phyloP scores from a whole-genome alignment of 2,113 vertebrate species.

The Dolichotis patagonum region DNA sequence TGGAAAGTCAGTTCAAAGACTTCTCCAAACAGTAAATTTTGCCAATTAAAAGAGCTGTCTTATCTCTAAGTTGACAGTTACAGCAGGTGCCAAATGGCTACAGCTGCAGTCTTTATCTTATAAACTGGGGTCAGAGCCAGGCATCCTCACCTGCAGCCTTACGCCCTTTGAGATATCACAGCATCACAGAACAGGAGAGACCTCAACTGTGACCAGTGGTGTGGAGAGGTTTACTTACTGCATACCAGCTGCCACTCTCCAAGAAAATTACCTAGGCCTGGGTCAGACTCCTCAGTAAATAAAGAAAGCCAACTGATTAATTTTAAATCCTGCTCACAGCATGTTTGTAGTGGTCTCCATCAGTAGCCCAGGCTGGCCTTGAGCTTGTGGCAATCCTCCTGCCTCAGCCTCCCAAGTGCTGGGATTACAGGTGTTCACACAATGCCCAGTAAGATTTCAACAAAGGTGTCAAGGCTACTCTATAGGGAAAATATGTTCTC shows the following conservation, averaged over 20 bases:
- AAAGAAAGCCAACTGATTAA: neutral
- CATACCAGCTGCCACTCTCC: neutral
- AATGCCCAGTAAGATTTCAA: neutral
- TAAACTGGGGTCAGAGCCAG: neutral
- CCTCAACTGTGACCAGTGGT: neutral
- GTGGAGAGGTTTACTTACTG: neutral
- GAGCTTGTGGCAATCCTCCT: neutral
- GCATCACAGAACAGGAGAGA: neutral
- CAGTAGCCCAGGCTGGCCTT: neutral
- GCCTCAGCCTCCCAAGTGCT: neutral
- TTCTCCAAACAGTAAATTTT: neutral
- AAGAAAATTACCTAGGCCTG: neutral
- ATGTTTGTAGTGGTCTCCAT: neutral
- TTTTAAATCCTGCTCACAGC: neutral
- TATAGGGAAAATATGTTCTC: neutral
- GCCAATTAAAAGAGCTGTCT: neutral
- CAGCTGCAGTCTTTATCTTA: neutral
- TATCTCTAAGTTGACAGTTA: neutral
- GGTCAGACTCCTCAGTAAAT: neutral
- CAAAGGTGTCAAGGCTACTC: neutral
- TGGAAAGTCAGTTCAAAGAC: neutral
- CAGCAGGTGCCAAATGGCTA: neutral
- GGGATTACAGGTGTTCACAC: neutral
- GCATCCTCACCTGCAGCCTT: neutral
- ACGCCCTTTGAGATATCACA: neutral